phyloP scores from a whole-genome alignment of 2,797 vertebrate genomes.

The Hydrophis major region DNA sequence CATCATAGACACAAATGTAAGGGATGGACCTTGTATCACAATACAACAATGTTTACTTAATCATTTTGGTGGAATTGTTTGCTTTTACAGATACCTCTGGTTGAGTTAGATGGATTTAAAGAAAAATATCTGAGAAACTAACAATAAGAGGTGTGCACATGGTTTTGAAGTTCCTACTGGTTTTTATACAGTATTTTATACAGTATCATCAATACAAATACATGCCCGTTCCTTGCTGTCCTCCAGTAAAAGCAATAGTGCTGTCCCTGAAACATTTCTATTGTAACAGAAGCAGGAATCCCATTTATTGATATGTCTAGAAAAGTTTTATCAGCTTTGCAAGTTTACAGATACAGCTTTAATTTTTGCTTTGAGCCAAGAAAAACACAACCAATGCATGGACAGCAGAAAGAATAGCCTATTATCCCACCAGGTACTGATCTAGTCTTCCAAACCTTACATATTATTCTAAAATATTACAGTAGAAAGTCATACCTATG shows the following conservation, averaged over 20 bases:
- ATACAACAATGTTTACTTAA: neutral
- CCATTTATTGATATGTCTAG: neutral
- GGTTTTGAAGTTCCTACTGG: neutral
- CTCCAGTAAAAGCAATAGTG: neutral
- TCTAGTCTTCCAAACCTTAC: neutral
- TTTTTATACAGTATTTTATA: neutral
- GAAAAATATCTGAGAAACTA: neutral
- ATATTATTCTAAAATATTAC: neutral
- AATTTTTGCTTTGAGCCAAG: neutral
- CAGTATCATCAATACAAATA: neutral
- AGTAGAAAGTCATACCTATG: neutral
- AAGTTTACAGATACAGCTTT: neutral
- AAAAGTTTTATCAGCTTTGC: neutral
- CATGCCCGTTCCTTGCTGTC: neutral
- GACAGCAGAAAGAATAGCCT: neutral
- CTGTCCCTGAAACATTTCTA: neutral
- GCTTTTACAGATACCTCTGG: neutral
- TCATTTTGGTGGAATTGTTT: neutral
- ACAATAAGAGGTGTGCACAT: neutral
- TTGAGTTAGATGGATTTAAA: neutral
- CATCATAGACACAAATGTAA: neutral
- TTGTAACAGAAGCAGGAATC: neutral
- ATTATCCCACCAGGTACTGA: neutral
- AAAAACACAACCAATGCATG: neutral
- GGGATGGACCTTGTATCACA: neutral